These are phyloP conservation scores for Matsumurasca onukii DNA, from an alignment of 1,140 invertebrate genomes.

Conservation along the genomic window DNA sequence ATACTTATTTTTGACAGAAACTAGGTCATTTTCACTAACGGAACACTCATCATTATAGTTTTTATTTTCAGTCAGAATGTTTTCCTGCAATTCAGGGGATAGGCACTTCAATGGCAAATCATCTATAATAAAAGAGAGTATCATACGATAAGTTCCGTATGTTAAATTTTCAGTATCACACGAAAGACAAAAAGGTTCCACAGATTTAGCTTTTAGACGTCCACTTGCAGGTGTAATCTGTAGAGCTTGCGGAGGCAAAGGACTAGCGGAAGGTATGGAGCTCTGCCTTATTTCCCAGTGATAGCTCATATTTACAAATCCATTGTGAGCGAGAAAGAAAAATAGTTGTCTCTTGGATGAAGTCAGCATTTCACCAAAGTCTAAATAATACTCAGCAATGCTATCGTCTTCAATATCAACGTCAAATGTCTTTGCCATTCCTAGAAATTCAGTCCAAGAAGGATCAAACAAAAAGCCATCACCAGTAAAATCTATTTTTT, in stretches of 20 bases:
- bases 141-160: background rate
- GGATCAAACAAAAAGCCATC: background rate
- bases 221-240: background rate
- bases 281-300: background rate
- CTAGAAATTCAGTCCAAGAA: background rate
- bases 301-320: background rate
- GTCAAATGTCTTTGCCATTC: background rate
- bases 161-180: background rate
- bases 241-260: background rate
- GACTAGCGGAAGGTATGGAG: background rate
- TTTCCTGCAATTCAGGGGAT: background rate
- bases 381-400: background rate
- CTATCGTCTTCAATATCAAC: background rate
- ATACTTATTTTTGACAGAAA: background rate
- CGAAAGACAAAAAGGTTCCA: background rate
- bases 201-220: background rate
- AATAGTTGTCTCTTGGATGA: background rate
- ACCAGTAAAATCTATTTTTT: background rate
- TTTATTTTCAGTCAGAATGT: background rate
- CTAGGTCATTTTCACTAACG: too few relatives aligned
- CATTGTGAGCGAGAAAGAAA: background rate
- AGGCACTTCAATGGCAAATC: background rate
- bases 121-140: background rate
- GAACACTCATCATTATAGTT: background rate
- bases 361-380: background rate